A percentile compares a stretch with the other conserved stretches of the same genome.
Evolutionary conservation across 2,113 vertebrate species (phyloP).

Genomic region (Rana temporaria): DNA sequence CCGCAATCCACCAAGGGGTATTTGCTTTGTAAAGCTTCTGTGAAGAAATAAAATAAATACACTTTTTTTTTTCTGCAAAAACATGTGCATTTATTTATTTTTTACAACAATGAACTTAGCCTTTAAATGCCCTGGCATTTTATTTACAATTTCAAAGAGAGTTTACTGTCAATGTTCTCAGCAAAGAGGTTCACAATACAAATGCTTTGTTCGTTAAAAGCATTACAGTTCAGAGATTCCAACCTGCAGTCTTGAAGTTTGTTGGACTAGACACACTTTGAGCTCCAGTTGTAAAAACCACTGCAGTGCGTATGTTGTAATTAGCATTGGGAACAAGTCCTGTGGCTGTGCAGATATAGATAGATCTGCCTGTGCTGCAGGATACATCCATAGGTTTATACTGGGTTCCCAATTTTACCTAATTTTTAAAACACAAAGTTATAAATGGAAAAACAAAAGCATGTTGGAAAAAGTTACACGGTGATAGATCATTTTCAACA

Average conservation of each 20-base stretch:
- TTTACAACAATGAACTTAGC: no score
- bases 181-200: no score
- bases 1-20: no score
- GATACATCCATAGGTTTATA: constrained; percentile 61
- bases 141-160: no score
- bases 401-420: constrained; percentile 49
- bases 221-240: background rate
- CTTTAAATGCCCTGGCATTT: no score
- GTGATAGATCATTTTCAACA: background rate
- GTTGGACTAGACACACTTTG: constrained; percentile 65
- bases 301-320: constrained; percentile 66
- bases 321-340: constrained; percentile 64
- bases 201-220: background rate
- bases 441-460: background rate
- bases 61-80: no score
- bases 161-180: no score
- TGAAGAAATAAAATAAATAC: no score
- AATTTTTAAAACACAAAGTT: background rate
- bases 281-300: constrained; percentile 66
- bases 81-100: no score
- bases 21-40: no score
- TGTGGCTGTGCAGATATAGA: constrained; percentile 66
- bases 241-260: constrained; percentile 73
- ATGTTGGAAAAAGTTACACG: no score
- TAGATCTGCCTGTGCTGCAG: constrained; percentile 59